Base-by-base conservation (phyloP, 64 coral and sea anemone genomes). In the Pachyseris speciosa region DNA sequence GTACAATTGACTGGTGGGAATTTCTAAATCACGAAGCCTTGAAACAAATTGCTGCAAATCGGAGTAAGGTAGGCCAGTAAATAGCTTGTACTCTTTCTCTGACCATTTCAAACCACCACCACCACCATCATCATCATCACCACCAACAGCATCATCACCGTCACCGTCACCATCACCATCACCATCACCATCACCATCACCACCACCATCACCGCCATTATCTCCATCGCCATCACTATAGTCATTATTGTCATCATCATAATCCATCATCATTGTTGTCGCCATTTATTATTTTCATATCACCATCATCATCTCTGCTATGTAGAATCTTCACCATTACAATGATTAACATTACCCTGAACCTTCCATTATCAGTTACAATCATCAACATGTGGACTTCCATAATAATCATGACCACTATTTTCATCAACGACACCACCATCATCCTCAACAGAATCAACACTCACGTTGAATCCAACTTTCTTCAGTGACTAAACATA, bases 1-100 rank as follows among this genome's bases (percentile, higher is more conserved):
- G 96, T 13, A 94, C 91, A n/a, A 94, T 98, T 67, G 96, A 98
- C 48, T 98, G 96, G 96, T 98, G 96, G 96, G 96, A 98, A 91
- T 98, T 98, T 33, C 86, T 98, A 19, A 94, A 98, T 37, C 91
- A 98, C 75, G 92, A 98, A 76, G 73, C 96, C 29, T 52, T 98
- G 11, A 98, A 98, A 38, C 72, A 74, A 13, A 70, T 98, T 22
- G 87, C 83, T 27, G 41, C 78, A 69, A 98, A 94, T 20, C 60
- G 92, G 37, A 94, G 91, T 84, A 76, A 98, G 91, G 83, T 94
- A 68, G 19, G 37, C 16, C 8, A 20, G 52, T 58, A 20, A 13
- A 20, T 58, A 8, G 8, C n/a, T 75, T 9, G 41, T 4, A 33
- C 67, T 71, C 30, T 19, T 71, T 20, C 52, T 17, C 52, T 57